Conservation (phyloP, 2,797 vertebrate genomes). For the Notolabrus celidotus region DNA sequence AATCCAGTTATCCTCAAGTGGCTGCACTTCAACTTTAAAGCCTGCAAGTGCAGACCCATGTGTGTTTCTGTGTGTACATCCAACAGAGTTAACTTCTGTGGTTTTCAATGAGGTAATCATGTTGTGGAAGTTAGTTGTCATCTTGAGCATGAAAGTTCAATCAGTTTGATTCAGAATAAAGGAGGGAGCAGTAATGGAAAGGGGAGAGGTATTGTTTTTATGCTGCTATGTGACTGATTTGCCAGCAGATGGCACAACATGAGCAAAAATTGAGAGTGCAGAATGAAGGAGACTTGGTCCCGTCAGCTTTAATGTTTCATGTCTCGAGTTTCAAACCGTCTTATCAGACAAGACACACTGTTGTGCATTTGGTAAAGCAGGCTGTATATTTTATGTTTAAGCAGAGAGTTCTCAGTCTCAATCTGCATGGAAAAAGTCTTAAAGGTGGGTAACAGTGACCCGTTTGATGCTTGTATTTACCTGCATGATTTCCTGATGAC, state of each 20-base stretch:
- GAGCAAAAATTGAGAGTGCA: constrained; percentile 24
- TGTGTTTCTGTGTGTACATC: neutral
- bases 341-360: too few relatives aligned
- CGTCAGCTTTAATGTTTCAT: neutral
- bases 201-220: neutral
- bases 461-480: constrained; percentile 10
- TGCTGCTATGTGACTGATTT: constrained; percentile 33
- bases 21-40: constrained; percentile 22
- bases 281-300: neutral
- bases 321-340: neutral
- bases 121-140: neutral
- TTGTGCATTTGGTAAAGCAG: too few relatives aligned
- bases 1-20: constrained; percentile 40
- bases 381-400: constrained; percentile 9
- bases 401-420: neutral
- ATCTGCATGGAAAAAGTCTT: constrained; percentile 8
- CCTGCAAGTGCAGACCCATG: neutral
- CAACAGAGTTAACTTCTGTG: neutral
- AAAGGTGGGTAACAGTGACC: neutral
- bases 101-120: neutral
- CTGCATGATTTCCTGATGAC: constrained; percentile 6
- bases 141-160: neutral
- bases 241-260: constrained; percentile 68
- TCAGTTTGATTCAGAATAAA: neutral
- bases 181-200: neutral